These are phyloP conservation scores for Marmota monax DNA, from an alignment of 2,113 vertebrate species.

Conservation along the genomic window DNA sequence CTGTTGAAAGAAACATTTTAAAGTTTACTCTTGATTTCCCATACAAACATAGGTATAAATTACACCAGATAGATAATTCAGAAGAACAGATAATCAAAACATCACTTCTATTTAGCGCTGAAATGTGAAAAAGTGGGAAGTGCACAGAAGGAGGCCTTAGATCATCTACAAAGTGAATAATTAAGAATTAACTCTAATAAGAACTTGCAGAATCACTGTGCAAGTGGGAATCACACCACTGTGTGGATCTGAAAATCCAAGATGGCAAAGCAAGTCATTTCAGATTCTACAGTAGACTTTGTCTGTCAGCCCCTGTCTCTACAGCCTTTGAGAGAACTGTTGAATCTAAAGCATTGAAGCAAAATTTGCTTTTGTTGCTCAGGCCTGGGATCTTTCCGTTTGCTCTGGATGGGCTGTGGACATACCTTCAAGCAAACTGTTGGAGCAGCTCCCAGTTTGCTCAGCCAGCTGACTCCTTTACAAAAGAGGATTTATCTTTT, in stretches of 20 bases:
- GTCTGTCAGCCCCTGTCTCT: neutral
- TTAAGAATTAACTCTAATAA: slow-evolving; percentile 46
- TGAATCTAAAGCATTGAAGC: neutral
- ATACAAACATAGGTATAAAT: neutral
- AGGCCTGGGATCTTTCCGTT: neutral
- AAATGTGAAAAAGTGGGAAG: neutral
- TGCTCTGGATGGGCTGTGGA: neutral
- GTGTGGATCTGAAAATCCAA: neutral
- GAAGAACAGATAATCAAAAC: neutral
- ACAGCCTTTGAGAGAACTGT: neutral
- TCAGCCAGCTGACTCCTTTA: slow-evolving; percentile 43
- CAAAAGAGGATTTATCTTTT: slow-evolving; percentile 61
- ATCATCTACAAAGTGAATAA: slow-evolving; percentile 50
- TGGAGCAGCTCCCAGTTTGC: neutral
- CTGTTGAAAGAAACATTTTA: slow-evolving; percentile 22
- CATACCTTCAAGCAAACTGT: slow-evolving; percentile 36
- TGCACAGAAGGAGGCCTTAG: neutral
- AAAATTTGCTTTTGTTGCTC: neutral
- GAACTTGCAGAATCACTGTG: slow-evolving; percentile 11
- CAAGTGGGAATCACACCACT: neutral
- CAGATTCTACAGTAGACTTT: neutral
- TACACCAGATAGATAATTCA: neutral
- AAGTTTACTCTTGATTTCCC: neutral
- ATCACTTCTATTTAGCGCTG: neutral
- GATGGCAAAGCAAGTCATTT: neutral